Evolutionary conservation across 2,113 vertebrate species (phyloP).

Genomic region (Nymphicus hollandicus): DNA sequence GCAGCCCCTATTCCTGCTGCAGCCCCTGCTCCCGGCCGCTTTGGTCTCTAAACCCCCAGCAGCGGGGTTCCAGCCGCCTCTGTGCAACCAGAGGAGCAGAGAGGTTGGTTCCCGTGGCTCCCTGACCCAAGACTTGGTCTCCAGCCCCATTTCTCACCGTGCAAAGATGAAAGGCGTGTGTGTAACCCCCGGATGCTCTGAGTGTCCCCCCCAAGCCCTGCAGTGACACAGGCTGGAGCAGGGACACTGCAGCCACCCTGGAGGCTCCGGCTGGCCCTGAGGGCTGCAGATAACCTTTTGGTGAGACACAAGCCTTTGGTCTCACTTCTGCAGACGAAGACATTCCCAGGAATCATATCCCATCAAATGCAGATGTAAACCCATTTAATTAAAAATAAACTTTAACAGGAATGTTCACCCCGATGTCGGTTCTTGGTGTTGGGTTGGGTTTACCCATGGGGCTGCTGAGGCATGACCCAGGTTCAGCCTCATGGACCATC

Average conservation of each 20-base stretch:
- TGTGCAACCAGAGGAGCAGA: background rate
- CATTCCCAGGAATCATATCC: background rate
- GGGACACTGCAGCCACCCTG: background rate
- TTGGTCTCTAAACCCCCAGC: background rate
- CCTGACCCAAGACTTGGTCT: background rate
- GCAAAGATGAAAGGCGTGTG: background rate
- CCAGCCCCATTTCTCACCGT: background rate
- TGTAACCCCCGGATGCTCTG: background rate
- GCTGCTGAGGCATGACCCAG: background rate
- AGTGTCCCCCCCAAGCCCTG: background rate
- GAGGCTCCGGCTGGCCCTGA: background rate
- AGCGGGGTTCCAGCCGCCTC: background rate
- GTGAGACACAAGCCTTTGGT: background rate
- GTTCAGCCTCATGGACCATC: background rate
- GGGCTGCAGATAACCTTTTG: background rate
- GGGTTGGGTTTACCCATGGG: background rate
- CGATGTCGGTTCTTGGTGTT: background rate
- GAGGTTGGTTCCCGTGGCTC: background rate
- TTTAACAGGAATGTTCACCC: background rate
- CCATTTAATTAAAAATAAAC: background rate
- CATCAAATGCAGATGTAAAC: background rate
- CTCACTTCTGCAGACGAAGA: background rate
- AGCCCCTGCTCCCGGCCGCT: background rate
- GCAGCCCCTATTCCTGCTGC: too few species aligned
- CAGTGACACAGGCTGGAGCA: background rate